Conservation (phyloP, 2,797 vertebrate genomes). For the Acanthornis magna region DNA sequence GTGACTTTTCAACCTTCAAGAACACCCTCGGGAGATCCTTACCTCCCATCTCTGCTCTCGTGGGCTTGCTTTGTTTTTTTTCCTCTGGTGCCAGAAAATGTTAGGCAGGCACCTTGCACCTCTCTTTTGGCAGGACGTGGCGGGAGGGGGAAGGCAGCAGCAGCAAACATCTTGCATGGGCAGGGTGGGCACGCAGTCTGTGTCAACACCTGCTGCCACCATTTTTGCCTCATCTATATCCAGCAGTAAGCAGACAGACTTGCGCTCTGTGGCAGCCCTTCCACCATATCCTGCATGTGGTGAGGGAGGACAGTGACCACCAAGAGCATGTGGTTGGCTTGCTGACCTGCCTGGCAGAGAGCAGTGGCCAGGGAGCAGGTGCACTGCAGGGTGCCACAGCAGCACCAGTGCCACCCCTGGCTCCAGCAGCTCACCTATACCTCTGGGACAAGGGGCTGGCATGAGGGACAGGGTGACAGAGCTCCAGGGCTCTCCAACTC, state of each 20-base stretch:
- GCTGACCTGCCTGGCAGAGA: accelerated
- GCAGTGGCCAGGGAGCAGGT: accelerated
- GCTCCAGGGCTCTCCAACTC: not conserved
- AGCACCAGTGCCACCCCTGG: accelerated
- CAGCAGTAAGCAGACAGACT: not conserved
- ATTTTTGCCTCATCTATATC: not conserved
- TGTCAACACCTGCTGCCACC: accelerated
- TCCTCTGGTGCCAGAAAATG: not conserved
- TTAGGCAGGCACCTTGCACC: not conserved
- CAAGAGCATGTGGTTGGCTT: accelerated
- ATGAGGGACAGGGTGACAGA: accelerated
- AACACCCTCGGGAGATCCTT: not conserved
- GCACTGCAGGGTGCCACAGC: accelerated
- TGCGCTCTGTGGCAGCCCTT: not conserved
- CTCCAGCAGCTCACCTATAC: too few relatives aligned
- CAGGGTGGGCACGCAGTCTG: accelerated
- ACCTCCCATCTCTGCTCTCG: not conserved
- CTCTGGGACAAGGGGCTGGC: accelerated
- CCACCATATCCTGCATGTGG: accelerated
- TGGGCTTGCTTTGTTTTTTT: not conserved
- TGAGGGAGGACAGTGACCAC: accelerated
- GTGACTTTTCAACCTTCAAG: not conserved
- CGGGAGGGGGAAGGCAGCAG: not conserved
- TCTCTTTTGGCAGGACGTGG: not conserved
- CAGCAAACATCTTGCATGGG: too few relatives aligned